Evolutionary conservation across 2,113 vertebrate genomes (phyloP).

Genomic region (Microtus richardsoni): DNA sequence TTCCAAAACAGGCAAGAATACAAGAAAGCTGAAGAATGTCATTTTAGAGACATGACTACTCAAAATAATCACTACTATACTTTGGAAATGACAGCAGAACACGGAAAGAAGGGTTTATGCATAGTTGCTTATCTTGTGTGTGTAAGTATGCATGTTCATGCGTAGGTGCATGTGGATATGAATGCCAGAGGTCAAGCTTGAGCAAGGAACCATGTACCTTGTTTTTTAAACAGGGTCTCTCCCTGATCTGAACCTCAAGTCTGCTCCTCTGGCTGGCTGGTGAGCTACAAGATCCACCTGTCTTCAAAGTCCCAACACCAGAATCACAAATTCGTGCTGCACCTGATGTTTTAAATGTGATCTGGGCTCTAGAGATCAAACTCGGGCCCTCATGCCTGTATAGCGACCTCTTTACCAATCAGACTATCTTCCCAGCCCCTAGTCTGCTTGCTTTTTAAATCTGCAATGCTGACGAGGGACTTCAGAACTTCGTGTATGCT

Average conservation of each 20-base stretch:
- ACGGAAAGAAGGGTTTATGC: not conserved
- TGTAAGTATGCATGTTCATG: not conserved
- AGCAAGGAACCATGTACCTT: not conserved
- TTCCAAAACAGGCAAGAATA: not conserved
- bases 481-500: not conserved
- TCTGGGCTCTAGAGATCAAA: not conserved
- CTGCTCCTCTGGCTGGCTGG: not conserved
- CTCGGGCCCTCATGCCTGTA: not conserved
- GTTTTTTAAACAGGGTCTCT: not conserved
- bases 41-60: not conserved
- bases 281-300: not conserved
- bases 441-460: not conserved
- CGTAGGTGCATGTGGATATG: not conserved
- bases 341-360: not conserved
- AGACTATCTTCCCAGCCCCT: no score
- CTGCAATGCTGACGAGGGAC: no score
- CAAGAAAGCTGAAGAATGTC: accelerated
- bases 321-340: no score
- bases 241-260: not conserved
- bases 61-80: not conserved
- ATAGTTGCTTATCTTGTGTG: not conserved
- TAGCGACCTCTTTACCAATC: not conserved
- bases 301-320: not conserved
- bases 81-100: not conserved
- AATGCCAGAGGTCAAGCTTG: not conserved